phyloP scores from a whole-genome alignment of 2,113 vertebrate species.

The Indicator indicator region DNA sequence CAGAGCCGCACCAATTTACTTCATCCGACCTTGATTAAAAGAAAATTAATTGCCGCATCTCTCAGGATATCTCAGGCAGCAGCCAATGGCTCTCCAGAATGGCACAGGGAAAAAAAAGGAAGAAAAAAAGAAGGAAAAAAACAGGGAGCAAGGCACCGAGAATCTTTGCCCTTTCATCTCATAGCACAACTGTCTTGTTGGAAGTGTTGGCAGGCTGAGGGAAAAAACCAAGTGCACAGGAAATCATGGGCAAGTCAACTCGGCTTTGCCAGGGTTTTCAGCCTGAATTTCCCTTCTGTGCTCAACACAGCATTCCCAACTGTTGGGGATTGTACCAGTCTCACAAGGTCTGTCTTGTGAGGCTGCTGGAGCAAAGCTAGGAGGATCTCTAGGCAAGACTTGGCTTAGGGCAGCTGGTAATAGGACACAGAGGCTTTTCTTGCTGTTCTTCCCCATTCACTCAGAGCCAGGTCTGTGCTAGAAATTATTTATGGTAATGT shows the following conservation, averaged over 20 bases:
- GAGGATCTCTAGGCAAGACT: neutral
- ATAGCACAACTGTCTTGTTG: constrained; percentile 22
- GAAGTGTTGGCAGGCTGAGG: constrained; percentile 31
- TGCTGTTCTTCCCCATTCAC: constrained; percentile 32
- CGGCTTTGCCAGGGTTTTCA: neutral
- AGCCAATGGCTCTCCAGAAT: constrained; percentile 90
- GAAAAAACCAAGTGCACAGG: neutral
- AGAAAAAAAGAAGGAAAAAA: neutral
- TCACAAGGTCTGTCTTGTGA: neutral
- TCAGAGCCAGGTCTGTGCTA: constrained; percentile 52
- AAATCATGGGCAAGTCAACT: neutral
- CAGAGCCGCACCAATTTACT: constrained; percentile 98
- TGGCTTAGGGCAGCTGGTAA: neutral
- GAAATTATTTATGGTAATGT: constrained; percentile 69
- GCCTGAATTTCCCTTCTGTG: neutral
- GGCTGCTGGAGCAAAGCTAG: neutral
- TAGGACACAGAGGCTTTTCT: constrained; percentile 24
- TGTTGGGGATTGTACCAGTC: neutral
- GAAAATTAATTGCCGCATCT: constrained; percentile 99
- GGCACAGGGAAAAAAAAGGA: constrained; percentile 62
- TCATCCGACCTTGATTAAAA: constrained; percentile 99
- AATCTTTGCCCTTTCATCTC: constrained; percentile 60
- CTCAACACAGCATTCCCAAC: neutral
- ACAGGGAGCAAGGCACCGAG: neutral
- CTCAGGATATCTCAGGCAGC: constrained; percentile 95